Base-by-base conservation (phyloP, 2,888 invertebrate genomes). In the Actias luna region DNA sequence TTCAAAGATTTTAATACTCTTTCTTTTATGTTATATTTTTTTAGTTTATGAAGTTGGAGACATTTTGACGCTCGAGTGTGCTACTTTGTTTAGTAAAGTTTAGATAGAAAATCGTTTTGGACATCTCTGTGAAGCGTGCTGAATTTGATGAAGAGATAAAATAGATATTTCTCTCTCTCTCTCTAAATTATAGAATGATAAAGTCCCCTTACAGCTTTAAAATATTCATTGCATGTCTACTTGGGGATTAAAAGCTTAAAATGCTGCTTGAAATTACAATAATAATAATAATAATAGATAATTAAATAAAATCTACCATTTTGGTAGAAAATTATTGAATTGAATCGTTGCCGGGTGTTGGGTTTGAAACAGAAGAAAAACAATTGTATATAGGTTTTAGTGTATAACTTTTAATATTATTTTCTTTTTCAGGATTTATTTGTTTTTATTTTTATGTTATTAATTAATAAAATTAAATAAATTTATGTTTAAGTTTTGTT, bases 371-470 rank as follows among this genome's bases (percentile, higher is more conserved):
- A 29, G 25, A 31, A 60, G 50, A 52, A 60, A 33, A 60, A 59
- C 29, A 31, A 60, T 10, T 60, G 33, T 35, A 31, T 31, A 50
- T 33, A 55, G 46, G 22, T 29, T 29, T n/a, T 55, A 52, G 16
- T 46, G 10, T 12, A 18, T 42, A 59, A 29, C 14, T 42, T 12
- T 5, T 31, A 42, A 35, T 59, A 29, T 22, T 1, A 18, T 60
- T 57, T 59, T 73, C 8, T 63, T 57, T 74, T 74, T 69, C 74
- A 74, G 74, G 58, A 63, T 12, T 39, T n/a, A n/a, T n/a, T 36
- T 27, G 16, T 58, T 58, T 36, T 12, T 33, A 2, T n/a, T 36
- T 42, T 42, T 42, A n/a, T n/a, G 8, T 16, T n/a, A n/a, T 42
- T 42, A 42, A n/a, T 42, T 5, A 59, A 25, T 12, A 0, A 35